Conservation (phyloP, 2,888 invertebrate genomes). For the Hydroisotoma schaefferi region DNA sequence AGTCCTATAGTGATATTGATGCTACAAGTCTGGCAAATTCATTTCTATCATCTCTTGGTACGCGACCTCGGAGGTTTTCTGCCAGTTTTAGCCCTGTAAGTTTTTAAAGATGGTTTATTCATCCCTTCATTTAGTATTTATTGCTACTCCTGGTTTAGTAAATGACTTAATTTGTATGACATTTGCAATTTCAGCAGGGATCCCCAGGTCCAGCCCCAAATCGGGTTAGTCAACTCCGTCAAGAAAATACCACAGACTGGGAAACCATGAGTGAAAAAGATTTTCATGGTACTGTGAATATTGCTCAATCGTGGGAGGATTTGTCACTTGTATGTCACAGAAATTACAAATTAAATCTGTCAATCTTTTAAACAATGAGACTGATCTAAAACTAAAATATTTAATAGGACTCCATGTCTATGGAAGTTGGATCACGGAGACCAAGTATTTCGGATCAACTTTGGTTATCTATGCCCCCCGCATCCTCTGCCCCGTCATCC, state of each 20-base stretch:
- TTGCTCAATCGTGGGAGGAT: slow-evolving; percentile 93
- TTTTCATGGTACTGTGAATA: slow-evolving; percentile 85
- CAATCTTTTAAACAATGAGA: neutral
- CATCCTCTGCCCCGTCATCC: slow-evolving; percentile 46
- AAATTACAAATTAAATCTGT: too few relatives aligned
- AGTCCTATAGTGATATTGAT: slow-evolving; percentile 25
- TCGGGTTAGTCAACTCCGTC: slow-evolving; percentile 80
- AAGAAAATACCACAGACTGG: slow-evolving; percentile 62
- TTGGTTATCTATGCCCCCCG: slow-evolving; percentile 46
- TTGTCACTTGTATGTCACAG: slow-evolving; percentile 63
- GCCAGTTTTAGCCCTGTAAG: slow-evolving; percentile 74
- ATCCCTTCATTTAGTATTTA: too few relatives aligned
- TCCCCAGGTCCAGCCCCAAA: slow-evolving; percentile 67
- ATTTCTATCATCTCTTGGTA: slow-evolving; percentile 52
- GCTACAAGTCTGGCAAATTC: slow-evolving; percentile 26
- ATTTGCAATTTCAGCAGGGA: slow-evolving; percentile 33
- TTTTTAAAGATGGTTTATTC: neutral
- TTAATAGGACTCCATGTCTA: slow-evolving; percentile 48
- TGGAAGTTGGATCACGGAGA: slow-evolving; percentile 45
- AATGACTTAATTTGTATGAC: too few relatives aligned
- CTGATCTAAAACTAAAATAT: too few relatives aligned
- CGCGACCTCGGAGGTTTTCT: slow-evolving; percentile 79
- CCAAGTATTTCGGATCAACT: slow-evolving; percentile 47
- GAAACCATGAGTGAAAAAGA: slow-evolving; percentile 90
- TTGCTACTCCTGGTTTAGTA: too few relatives aligned